Conservation (phyloP, 2,797 vertebrate species). For the Perodicticus potto region DNA sequence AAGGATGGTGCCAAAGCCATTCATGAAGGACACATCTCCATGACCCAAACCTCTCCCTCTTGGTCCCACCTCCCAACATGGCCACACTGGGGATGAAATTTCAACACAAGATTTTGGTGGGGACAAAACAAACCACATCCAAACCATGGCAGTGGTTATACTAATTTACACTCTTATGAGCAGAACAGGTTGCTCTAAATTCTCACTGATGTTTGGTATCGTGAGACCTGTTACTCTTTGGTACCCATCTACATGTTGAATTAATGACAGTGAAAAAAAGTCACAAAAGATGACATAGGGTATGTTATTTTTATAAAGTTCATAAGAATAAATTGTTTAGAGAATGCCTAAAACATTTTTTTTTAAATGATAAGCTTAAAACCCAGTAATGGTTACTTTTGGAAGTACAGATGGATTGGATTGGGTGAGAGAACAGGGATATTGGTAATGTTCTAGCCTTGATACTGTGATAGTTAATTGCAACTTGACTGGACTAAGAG, state of each 20-base stretch:
- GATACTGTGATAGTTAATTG: background rate
- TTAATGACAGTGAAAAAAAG: conserved; percentile 7
- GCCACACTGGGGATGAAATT: background rate
- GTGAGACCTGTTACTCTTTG: background rate
- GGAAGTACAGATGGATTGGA: background rate
- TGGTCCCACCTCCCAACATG: background rate
- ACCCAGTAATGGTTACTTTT: background rate
- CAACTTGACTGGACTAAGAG: background rate
- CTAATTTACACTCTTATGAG: background rate
- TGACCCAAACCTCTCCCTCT: background rate
- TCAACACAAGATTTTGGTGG: background rate
- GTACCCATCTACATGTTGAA: background rate
- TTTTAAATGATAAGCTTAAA: background rate
- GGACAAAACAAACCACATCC: background rate
- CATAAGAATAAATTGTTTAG: conserved; percentile 31
- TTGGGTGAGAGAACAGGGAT: background rate
- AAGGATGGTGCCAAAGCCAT: background rate
- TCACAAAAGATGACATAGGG: background rate
- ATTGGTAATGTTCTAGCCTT: background rate
- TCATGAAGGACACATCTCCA: background rate
- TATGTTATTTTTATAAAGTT: background rate
- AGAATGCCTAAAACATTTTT: background rate
- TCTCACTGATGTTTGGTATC: background rate
- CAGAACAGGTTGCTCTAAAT: background rate
- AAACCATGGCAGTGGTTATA: background rate